Evolutionary conservation across 2,113 vertebrate species (phyloP).

Genomic region (Myrmecophaga tridactyla): DNA sequence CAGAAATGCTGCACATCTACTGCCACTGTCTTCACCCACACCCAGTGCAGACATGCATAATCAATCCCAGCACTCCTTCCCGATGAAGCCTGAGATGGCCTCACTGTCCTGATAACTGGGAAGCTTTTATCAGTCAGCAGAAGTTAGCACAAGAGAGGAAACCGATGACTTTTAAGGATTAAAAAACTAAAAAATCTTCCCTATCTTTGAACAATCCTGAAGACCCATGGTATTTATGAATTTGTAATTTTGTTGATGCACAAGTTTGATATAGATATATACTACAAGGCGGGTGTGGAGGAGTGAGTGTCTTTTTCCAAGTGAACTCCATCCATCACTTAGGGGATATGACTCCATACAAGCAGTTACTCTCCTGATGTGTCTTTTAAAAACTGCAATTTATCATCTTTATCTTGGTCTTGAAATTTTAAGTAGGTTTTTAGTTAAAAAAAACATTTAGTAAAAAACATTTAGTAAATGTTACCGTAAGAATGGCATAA

Average conservation of each 20-base stretch:
- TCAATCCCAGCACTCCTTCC: background rate
- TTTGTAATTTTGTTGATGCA: constrained; percentile 17
- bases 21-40: background rate
- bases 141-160: background rate
- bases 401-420: background rate
- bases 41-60: background rate
- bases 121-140: background rate
- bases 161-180: background rate
- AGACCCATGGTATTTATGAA: background rate
- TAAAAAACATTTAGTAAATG: no score
- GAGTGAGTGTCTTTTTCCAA: background rate
- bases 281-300: background rate
- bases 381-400: background rate
- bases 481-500: background rate
- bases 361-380: background rate
- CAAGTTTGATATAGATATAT: background rate
- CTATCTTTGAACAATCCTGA: background rate
- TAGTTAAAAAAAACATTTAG: no score
- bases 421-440: background rate
- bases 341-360: background rate
- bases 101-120: background rate
- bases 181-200: background rate
- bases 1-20: background rate
- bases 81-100: background rate
- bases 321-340: background rate